Evolutionary conservation across 2,888 invertebrate genomes (phyloP).

Genomic region (Automeris io): DNA sequence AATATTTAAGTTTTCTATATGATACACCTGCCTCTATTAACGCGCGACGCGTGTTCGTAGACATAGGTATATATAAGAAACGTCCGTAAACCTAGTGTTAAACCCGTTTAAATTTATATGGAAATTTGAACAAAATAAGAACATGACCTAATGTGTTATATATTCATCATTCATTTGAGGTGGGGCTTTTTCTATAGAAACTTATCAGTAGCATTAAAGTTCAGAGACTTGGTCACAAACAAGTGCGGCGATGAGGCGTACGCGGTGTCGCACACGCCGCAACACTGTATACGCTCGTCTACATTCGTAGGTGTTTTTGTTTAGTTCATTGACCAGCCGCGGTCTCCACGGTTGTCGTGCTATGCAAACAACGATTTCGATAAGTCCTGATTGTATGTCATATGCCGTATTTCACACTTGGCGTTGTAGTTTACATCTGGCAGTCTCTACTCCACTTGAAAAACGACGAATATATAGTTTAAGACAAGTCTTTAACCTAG

Average conservation of each 20-base stretch:
- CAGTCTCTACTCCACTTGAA: conserved; percentile 18
- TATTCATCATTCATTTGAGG: not conserved
- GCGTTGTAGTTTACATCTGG: conserved; percentile 14
- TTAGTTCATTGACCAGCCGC: conserved; percentile 73
- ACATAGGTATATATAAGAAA: too few relatives aligned
- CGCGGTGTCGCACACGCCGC: conserved; percentile 10
- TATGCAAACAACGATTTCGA: conserved; percentile 71
- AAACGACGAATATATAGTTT: too few relatives aligned
- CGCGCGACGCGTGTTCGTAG: too few relatives aligned
- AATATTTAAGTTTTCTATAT: too few relatives aligned
- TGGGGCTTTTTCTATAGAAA: not conserved
- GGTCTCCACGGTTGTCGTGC: conserved; percentile 43
- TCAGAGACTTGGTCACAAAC: not conserved
- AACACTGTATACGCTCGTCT: conserved; percentile 38
- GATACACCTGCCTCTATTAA: too few relatives aligned
- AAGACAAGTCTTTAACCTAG: too few relatives aligned
- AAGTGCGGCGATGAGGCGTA: conserved; percentile 5
- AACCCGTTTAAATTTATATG: not conserved
- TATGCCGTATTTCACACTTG: conserved; percentile 60
- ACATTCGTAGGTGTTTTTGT: conserved; percentile 65
- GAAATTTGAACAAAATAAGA: not conserved
- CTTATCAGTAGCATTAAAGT: not conserved
- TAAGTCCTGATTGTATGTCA: conserved; percentile 69
- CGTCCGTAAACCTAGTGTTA: too few relatives aligned
- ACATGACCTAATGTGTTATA: not conserved